Conservation (phyloP, 2,113 vertebrate genomes). For the Xiphophorus hellerii region DNA sequence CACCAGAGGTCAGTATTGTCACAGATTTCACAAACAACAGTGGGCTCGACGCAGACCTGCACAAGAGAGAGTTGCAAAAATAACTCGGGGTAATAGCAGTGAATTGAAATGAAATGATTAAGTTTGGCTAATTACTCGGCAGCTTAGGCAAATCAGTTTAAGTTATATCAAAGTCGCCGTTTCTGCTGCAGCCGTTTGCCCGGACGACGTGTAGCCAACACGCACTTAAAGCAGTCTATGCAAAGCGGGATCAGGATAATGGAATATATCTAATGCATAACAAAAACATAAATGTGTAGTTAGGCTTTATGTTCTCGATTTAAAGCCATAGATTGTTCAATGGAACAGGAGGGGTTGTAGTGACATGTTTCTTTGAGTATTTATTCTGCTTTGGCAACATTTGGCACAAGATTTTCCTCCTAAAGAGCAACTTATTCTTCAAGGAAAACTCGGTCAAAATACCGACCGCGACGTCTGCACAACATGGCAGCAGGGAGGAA, state of each 20-base stretch:
- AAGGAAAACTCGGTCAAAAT: slow-evolving; percentile 58
- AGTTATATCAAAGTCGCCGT: slow-evolving; percentile 72
- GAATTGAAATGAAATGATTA: slow-evolving; percentile 80
- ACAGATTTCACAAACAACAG: slow-evolving; percentile 81
- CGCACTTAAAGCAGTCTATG: slow-evolving; percentile 59
- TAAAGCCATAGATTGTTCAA: slow-evolving; percentile 45
- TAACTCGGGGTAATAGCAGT: slow-evolving; percentile 74
- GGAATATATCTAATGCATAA: slow-evolving; percentile 54
- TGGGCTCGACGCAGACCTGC: slow-evolving; percentile 49
- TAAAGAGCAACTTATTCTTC: slow-evolving; percentile 42
- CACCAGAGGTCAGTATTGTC: slow-evolving; percentile 97
- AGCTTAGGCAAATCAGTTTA: slow-evolving; percentile 78
- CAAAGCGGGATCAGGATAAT: slow-evolving; percentile 57
- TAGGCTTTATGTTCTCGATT: slow-evolving; percentile 30
- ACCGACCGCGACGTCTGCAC: slow-evolving; percentile 33
- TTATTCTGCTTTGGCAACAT: slow-evolving; percentile 18
- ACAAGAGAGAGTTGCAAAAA: slow-evolving; percentile 55
- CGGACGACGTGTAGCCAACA: slow-evolving; percentile 69
- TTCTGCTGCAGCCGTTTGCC: slow-evolving; percentile 55
- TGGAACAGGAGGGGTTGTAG: neutral
- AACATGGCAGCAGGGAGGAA: slow-evolving; percentile 46
- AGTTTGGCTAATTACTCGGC: slow-evolving; percentile 75
- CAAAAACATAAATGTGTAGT: slow-evolving; percentile 49
- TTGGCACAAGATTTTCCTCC: slow-evolving; percentile 23
- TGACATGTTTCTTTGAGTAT: slow-evolving; percentile 32